Evolutionary conservation across 2,113 vertebrate species (phyloP), one percentile per base, ranked within the genome.

Genomic region (Malaclemys terrapin): DNA sequence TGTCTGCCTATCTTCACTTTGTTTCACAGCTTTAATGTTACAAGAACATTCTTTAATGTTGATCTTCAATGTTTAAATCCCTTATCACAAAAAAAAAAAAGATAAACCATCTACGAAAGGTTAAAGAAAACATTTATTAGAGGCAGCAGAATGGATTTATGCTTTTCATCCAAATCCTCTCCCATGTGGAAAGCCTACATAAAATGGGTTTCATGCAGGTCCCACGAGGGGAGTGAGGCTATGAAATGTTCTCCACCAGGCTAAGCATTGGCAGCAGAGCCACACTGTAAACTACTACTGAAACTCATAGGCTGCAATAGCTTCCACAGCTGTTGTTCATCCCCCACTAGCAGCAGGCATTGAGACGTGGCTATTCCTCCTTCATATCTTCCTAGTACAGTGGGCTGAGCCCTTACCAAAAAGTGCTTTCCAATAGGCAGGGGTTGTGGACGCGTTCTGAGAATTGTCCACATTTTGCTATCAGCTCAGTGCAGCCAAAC

Each of bases 371-470:
- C 12, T 3, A 35, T 2, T 20, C 59, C 5, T 80, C 13, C 17
- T 7, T 8, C 6, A 25, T 29, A 72, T 4, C 8, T 47, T 80
- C 27, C 49, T 76, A 56, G 22, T 6, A 4, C 84, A 35, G 1
- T 0, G 72, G 38, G 25, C 42, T 76, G 38, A 76, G 22, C 22
- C 24, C 38, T 76, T 45, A 20, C 35, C 17, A n/a, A 76, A 45
- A 76, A 45, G 42, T 13, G 38, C 72, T 45, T 45, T 45, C 12
- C 38, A 75, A 16, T 35, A 0, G 0, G 47, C 2, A 76, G 1
- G 12, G 59, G 22, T 8, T 47, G 31, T 1, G 3, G 7, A 0
- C 0, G 0, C 1, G 4, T 50, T 50, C 13, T 53, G 25, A 35
- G 35, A 85, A 89, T 83, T 5, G n/a, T 25, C 20, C 89, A 54